Percentiles rank a stretch among this genome's conserved stretches.
Conservation (phyloP, 2,888 invertebrate genomes). For the Thymelicus acteon region DNA sequence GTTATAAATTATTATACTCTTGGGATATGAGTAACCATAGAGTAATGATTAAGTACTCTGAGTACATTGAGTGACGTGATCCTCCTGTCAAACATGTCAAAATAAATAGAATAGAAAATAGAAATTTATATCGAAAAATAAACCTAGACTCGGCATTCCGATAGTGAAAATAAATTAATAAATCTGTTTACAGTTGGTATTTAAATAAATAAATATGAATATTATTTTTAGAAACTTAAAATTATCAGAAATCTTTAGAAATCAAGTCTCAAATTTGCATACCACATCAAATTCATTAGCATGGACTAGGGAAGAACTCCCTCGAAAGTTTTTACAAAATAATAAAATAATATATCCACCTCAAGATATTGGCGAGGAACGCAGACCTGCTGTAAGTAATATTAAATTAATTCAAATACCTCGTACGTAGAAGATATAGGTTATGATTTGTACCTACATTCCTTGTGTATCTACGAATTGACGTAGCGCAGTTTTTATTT, state of each 20-base stretch:
- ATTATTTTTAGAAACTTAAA: conserved; percentile 37
- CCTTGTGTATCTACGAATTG: no score
- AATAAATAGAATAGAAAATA: no score
- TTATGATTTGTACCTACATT: neutral
- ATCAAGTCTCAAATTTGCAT: conserved; percentile 53
- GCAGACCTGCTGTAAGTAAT: conserved; percentile 92
- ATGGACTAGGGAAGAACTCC: conserved; percentile 67
- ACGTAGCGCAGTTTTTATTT: no score
- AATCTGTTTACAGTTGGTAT: neutral
- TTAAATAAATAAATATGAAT: conserved; percentile 41
- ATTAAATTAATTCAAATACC: conserved; percentile 4
- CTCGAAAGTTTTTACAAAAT: conserved; percentile 85
- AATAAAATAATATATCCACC: conserved; percentile 94
- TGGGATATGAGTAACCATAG: no score
- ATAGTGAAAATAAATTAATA: no score
- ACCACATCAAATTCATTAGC: conserved; percentile 59
- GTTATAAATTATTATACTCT: no score
- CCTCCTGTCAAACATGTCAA: no score
- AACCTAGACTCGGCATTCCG: no score
- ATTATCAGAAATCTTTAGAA: conserved; percentile 23
- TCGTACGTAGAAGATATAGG: neutral
- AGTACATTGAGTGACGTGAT: no score
- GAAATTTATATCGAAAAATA: no score
- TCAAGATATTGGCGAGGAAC: conserved; percentile 88
- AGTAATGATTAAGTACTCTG: no score